These are phyloP conservation scores for Anagyrus pseudococci DNA, from an alignment of 2,888 invertebrate species.

Conservation along the genomic window DNA sequence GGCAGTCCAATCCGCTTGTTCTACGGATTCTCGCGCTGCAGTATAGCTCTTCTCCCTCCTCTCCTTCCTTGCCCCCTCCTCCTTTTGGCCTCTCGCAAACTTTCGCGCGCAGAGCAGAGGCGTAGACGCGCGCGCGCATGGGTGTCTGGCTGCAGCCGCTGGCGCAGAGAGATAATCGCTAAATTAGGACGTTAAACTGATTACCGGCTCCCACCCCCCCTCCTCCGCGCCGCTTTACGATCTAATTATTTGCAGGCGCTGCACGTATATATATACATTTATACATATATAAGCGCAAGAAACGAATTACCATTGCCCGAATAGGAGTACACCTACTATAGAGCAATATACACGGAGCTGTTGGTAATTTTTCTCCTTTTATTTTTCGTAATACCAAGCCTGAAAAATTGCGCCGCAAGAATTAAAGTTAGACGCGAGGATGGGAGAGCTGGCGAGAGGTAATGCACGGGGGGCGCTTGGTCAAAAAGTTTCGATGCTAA, in stretches of 20 bases:
- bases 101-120: slow-evolving; percentile 14
- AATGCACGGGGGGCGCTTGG: too few species aligned
- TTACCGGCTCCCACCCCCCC: slow-evolving; percentile 40
- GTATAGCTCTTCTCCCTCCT: slow-evolving; percentile 16
- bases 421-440: not conserved
- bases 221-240: slow-evolving; percentile 43
- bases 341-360: not conserved
- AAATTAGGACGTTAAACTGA: slow-evolving; percentile 48
- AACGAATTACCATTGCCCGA: too few species aligned
- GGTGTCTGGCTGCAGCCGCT: too few species aligned
- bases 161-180: too few species aligned
- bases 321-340: too few species aligned
- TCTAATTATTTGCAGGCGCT: slow-evolving; percentile 45
- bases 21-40: slow-evolving; percentile 31
- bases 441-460: too few species aligned
- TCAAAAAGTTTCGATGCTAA: too few species aligned
- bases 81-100: slow-evolving; percentile 30
- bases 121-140: too few species aligned
- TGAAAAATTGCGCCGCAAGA: not conserved
- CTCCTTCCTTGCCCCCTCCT: slow-evolving; percentile 2
- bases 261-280: not conserved
- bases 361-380: not conserved
- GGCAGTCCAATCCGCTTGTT: slow-evolving; percentile 48
- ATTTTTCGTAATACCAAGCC: not conserved
- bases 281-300: too few species aligned